Evolutionary conservation across 1,140 invertebrate genomes (phyloP).

Genomic region (Leptinotarsa undecemlineata): DNA sequence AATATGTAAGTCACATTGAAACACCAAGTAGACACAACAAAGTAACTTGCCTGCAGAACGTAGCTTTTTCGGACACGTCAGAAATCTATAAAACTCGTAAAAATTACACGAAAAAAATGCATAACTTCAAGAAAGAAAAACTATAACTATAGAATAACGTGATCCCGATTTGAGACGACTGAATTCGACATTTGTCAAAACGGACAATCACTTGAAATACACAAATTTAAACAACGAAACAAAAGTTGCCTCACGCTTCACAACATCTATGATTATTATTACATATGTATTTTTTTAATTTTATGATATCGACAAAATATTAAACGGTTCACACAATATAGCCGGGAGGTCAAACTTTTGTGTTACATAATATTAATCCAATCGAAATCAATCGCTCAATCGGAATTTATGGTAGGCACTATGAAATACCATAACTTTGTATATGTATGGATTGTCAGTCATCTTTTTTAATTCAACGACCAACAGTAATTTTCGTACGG

Average conservation of each 20-base stretch:
- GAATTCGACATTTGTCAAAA: conserved; percentile 14
- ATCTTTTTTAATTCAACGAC: not conserved
- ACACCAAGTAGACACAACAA: not conserved
- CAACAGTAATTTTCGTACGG: conserved; percentile 3
- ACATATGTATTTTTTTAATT: not conserved
- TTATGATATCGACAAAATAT: not conserved
- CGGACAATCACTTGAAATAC: conserved; percentile 5
- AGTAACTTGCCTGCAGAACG: not conserved
- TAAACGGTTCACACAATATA: conserved; percentile 14
- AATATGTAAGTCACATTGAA: too few species aligned
- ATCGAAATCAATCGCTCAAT: conserved; percentile 20
- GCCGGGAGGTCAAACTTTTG: conserved; percentile 26
- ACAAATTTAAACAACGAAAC: conserved; percentile 18
- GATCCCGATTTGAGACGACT: conserved; percentile 4
- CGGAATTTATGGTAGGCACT: conserved; percentile 38
- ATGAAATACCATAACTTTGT: conserved; percentile 42
- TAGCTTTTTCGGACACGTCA: conserved; percentile 23
- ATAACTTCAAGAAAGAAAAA: conserved; percentile 20
- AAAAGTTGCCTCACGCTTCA: conserved; percentile 17
- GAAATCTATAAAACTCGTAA: conserved; percentile 23
- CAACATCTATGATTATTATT: not conserved
- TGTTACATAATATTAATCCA: conserved; percentile 14
- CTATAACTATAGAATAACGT: conserved; percentile 25
- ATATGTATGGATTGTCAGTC: conserved; percentile 31
- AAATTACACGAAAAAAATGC: conserved; percentile 17